A percentile compares a stretch with the other conserved stretches of the same genome.
Evolutionary conservation across 2,797 vertebrate genomes (phyloP).

Genomic region (Eulemur coronatus): DNA sequence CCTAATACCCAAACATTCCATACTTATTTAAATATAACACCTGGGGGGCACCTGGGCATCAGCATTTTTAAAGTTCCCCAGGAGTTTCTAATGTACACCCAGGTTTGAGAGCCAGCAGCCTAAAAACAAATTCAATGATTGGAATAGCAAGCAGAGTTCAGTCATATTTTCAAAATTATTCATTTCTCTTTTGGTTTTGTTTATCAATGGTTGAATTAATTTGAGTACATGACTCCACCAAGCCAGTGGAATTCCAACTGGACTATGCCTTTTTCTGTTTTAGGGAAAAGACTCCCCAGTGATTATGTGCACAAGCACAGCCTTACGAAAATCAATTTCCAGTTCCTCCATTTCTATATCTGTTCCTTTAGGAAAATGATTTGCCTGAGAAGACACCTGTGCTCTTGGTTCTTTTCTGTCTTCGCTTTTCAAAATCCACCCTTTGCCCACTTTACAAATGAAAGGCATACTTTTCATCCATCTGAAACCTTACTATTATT

Average conservation of each 20-base stretch:
- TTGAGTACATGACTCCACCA: not conserved
- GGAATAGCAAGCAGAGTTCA: not conserved
- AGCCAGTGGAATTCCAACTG: not conserved
- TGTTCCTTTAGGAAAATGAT: not conserved
- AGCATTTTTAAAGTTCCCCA: not conserved
- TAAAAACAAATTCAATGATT: not conserved
- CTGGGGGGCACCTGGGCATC: rapidly evolving
- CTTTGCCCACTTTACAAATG: not conserved
- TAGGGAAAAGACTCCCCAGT: not conserved
- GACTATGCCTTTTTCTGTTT: not conserved
- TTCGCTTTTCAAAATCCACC: not conserved
- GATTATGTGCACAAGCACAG: not conserved
- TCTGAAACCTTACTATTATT: not conserved
- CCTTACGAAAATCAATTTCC: not conserved
- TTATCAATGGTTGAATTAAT: not conserved
- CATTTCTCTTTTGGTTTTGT: not conserved
- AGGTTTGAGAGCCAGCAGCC: not conserved
- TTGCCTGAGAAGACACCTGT: not conserved
- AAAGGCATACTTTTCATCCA: not conserved
- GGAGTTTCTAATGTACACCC: not conserved
- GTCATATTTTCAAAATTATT: not conserved
- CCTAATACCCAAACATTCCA: rapidly evolving
- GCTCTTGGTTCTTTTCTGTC: not conserved
- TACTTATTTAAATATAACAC: not conserved
- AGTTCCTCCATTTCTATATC: not conserved